These are phyloP conservation scores for Rhopalosiphum nymphaeae DNA, from an alignment of 2,888 invertebrate genomes.

Conservation along the genomic window DNA sequence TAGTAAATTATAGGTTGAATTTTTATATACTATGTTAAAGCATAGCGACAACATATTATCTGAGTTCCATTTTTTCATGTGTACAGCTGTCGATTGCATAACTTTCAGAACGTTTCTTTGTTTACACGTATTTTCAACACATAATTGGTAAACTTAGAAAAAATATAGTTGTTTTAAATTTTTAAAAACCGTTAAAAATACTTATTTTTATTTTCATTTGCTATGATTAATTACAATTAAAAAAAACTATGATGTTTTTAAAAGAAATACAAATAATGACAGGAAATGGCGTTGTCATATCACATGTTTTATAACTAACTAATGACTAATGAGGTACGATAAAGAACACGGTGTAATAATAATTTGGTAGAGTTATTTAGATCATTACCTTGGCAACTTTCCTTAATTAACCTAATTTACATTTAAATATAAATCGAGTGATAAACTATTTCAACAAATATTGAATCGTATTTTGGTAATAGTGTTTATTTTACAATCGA, in stretches of 20 bases:
- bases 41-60: not conserved
- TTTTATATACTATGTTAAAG: not conserved
- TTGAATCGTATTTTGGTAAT: not conserved
- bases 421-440: constrained; percentile 10
- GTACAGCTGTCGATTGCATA: not conserved
- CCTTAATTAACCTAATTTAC: constrained; percentile 1
- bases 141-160: not conserved
- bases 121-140: not conserved
- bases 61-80: not conserved
- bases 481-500: not conserved
- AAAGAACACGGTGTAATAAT: not conserved
- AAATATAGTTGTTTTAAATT: not conserved
- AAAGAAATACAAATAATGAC: constrained; percentile 10
- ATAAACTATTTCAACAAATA: not conserved
- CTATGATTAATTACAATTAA: not conserved
- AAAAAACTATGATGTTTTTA: not conserved
- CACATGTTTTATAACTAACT: constrained; percentile 6
- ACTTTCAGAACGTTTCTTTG: not conserved
- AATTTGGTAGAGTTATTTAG: constrained; percentile 2
- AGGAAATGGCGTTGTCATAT: constrained; percentile 35
- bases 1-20: not conserved
- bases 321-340: constrained; percentile 23
- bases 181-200: not conserved
- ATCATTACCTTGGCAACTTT: not conserved
- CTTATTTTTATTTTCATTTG: not conserved